A percentile compares a stretch with the other conserved stretches of the same genome.
Evolutionary conservation across 2,888 invertebrate species (phyloP).

Genomic region (Diarsia dahlii): DNA sequence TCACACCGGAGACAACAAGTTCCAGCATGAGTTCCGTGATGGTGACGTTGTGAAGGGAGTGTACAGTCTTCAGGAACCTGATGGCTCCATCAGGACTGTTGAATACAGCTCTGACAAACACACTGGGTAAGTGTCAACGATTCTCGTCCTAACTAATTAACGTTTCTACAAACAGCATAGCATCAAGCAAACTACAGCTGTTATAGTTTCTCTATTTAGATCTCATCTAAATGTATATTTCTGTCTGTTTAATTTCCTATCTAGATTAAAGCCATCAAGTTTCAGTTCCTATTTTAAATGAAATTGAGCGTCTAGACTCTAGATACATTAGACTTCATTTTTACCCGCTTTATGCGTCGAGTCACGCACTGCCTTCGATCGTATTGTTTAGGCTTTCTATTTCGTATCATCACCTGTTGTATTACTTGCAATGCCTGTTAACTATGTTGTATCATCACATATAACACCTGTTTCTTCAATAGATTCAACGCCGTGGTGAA

Average conservation of each 20-base stretch:
- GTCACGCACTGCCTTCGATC: slow-evolving; percentile 56
- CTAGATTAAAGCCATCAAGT: slow-evolving; percentile 7
- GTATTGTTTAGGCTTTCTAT: slow-evolving; percentile 53
- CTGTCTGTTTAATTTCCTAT: not conserved
- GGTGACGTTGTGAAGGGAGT: slow-evolving; percentile 92
- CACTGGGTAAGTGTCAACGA: slow-evolving; percentile 83
- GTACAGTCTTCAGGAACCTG: slow-evolving; percentile 91
- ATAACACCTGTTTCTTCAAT: slow-evolving; percentile 57
- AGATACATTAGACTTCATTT: slow-evolving; percentile 34
- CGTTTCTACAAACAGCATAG: not conserved
- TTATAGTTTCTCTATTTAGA: not conserved
- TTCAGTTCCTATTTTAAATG: slow-evolving; percentile 9
- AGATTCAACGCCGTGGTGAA: slow-evolving; percentile 92
- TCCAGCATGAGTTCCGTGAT: slow-evolving; percentile 90
- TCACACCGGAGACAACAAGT: slow-evolving; percentile 92
- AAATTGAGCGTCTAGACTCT: slow-evolving; percentile 37
- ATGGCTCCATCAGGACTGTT: slow-evolving; percentile 91
- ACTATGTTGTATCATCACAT: slow-evolving; percentile 5
- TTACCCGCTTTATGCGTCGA: slow-evolving; percentile 41
- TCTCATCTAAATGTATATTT: slow-evolving; percentile 1
- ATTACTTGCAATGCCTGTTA: slow-evolving; percentile 17
- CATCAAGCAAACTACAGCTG: not conserved
- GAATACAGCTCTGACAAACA: slow-evolving; percentile 91
- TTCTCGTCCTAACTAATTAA: not conserved
- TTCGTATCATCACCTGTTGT: slow-evolving; percentile 28